Conservation (phyloP, 2,888 invertebrate genomes). For the Drosophila flavopinicola region DNA sequence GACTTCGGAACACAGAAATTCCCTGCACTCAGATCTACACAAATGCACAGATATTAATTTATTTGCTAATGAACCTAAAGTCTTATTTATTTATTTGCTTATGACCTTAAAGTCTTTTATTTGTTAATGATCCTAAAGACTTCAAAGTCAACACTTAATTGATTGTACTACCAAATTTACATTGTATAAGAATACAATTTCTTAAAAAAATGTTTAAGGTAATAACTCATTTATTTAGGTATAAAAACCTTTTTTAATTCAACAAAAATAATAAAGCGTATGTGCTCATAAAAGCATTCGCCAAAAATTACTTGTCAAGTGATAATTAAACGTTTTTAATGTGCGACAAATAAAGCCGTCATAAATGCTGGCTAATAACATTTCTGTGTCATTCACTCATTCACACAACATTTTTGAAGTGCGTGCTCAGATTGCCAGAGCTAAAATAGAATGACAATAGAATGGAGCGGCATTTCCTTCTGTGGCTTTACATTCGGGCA, state of each 20-base stretch:
- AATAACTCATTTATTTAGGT: not conserved
- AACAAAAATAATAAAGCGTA: not conserved
- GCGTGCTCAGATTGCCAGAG: slow-evolving; percentile 55
- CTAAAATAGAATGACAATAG: slow-evolving; percentile 3
- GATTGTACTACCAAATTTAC: too few relatives aligned
- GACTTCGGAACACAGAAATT: too few relatives aligned
- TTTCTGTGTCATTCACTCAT: slow-evolving; percentile 26
- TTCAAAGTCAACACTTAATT: too few relatives aligned
- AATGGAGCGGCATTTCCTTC: slow-evolving; percentile 7
- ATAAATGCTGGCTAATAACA: slow-evolving; percentile 45
- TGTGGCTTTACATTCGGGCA: slow-evolving; percentile 4
- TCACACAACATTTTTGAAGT: slow-evolving; percentile 12
- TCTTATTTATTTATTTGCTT: too few relatives aligned
- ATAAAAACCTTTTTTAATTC: not conserved
- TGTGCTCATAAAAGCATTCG: slow-evolving; percentile 26
- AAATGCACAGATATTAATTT: not conserved
- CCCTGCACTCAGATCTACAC: too few relatives aligned
- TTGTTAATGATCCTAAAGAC: too few relatives aligned
- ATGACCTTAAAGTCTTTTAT: too few relatives aligned
- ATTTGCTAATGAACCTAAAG: too few relatives aligned
- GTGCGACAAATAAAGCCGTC: slow-evolving; percentile 55
- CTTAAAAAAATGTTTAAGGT: not conserved
- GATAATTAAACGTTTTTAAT: slow-evolving; percentile 71
- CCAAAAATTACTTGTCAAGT: slow-evolving; percentile 49
- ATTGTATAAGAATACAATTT: too few relatives aligned